These are phyloP conservation scores for Phenganax subtilis DNA, from an alignment of 92 coral and sea anemone genomes.

Conservation along the genomic window DNA sequence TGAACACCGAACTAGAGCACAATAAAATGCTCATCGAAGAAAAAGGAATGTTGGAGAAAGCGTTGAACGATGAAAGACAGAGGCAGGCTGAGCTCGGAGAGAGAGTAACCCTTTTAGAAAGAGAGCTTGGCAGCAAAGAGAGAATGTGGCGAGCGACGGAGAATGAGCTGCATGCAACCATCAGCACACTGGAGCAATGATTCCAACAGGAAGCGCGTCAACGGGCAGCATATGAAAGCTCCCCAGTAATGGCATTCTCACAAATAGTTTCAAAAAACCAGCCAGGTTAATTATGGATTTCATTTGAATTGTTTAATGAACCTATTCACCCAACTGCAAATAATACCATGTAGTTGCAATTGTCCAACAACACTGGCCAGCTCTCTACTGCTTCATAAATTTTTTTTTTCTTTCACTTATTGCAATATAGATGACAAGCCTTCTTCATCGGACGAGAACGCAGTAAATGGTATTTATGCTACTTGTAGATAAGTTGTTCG, in stretches of 20 bases:
- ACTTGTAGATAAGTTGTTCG: background rate
- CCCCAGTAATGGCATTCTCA: background rate
- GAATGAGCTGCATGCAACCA: background rate
- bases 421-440: background rate
- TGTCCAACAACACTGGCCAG: background rate
- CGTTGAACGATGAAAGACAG: conserved; percentile 1
- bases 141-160: background rate
- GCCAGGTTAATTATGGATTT: background rate
- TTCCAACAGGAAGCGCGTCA: background rate
- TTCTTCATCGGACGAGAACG: background rate
- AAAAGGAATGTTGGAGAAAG: conserved; percentile 6
- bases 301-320: background rate
- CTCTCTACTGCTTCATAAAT: background rate
- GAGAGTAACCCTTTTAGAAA: background rate
- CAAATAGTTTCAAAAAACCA: conserved; percentile 3
- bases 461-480: background rate
- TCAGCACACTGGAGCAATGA: background rate
- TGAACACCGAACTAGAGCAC: background rate
- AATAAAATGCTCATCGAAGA: background rate
- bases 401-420: background rate
- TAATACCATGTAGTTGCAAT: background rate
- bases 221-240: background rate
- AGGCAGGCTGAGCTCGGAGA: conserved; percentile 2
- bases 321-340: background rate
- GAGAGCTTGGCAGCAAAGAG: background rate